Base-by-base conservation (phyloP, 2,113 vertebrate genomes). In the Hoplias malabaricus region DNA sequence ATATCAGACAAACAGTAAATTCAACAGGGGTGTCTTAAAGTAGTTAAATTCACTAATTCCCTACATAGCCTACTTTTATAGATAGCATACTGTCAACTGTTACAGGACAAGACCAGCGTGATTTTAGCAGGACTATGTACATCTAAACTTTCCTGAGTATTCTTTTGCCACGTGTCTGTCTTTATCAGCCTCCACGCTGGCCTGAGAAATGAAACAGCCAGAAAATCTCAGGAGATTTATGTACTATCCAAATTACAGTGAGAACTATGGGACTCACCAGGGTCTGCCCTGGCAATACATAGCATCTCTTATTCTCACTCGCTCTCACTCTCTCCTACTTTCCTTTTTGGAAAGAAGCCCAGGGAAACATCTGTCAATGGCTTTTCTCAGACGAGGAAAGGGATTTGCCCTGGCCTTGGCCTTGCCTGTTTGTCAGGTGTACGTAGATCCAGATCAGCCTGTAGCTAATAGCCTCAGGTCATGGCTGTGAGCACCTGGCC, bases 281-380 rank as follows among this genome's bases (percentile, higher is more conserved):
- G 21, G 75, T 75, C 21, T 79, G 76, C 73, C 79, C 68, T 19
- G 65, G 76, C 67, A 5, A 69, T 46, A 10, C 43, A 38, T 12
- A 46, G 27, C 40, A 42, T 50, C 40, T 68, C 67, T 56, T 56
- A 21, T 63, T 69, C 5, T 61, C 59, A 16, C 31, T 68, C 21
- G 48, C 13, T 38, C 66, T 14, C 53, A 40, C 69, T 78, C 23
- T 57, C 19, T 65, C 36, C 27, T n/a, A n/a, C 74, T 43, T 69
- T 75, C 23, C 29, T 29, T 61, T n/a, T 57, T 86, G 89, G 83
- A 83, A 14, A 38, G 0, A 2, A 73, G 69, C 84, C 87, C 74
- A 21, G 69, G 11, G 57, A 66, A 86, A 67, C 89, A 90, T 88
- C 86, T 89, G 88, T 80, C 67, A 29, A 74, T 46, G 23, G 23